A percentile compares a stretch with the other conserved stretches of the same genome.
These are phyloP conservation scores for Clivina fossor DNA, from an alignment of 2,888 invertebrate genomes.

Conservation along the genomic window DNA sequence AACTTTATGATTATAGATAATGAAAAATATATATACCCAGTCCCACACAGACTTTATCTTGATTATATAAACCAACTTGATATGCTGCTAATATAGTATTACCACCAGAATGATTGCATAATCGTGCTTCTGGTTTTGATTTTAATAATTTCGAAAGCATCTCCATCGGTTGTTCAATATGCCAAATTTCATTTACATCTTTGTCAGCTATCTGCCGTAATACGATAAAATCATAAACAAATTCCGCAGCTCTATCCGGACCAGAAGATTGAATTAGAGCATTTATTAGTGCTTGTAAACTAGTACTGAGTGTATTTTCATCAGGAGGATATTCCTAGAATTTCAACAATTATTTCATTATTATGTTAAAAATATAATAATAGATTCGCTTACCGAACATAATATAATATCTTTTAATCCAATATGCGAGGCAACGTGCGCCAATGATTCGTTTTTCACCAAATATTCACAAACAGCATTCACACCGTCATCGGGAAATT, in stretches of 20 bases:
- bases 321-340: slow-evolving; percentile 72
- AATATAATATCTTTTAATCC: slow-evolving; percentile 84
- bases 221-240: slow-evolving; percentile 86
- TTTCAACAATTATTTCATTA: slow-evolving; percentile 32
- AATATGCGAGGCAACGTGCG: slow-evolving; percentile 71
- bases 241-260: slow-evolving; percentile 65
- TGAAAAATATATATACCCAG: slow-evolving; percentile 62
- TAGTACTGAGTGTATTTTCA: slow-evolving; percentile 65
- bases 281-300: slow-evolving; percentile 80
- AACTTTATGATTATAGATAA: not conserved
- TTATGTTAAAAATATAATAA: slow-evolving; percentile 26
- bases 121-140: slow-evolving; percentile 69
- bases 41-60: slow-evolving; percentile 76
- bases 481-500: slow-evolving; percentile 75
- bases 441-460: slow-evolving; percentile 65
- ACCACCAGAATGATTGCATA: slow-evolving; percentile 76
- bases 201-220: slow-evolving; percentile 77
- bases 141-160: slow-evolving; percentile 66
- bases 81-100: slow-evolving; percentile 83
- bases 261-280: slow-evolving; percentile 71
- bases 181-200: slow-evolving; percentile 84
- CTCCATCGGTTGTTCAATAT: slow-evolving; percentile 74
- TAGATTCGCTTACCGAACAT: slow-evolving; percentile 63
- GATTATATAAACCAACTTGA: slow-evolving; percentile 87
- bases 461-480: slow-evolving; percentile 68